Conservation (phyloP, 2,113 vertebrate genomes). For the Typhlomys cinereus region DNA sequence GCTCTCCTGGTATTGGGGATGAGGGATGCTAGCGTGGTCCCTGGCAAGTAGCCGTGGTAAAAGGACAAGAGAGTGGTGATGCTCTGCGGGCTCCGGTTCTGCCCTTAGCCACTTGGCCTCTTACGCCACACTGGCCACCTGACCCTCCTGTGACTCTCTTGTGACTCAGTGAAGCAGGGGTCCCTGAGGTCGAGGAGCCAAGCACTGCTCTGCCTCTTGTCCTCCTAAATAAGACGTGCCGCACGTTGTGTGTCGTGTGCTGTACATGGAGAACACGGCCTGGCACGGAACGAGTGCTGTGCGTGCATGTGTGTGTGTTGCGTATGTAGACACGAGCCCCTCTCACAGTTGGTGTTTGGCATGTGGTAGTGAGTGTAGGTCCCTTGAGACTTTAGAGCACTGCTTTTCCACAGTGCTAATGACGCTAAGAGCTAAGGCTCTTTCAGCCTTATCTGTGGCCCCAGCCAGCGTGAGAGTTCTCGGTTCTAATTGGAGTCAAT, state of each 20-base stretch:
- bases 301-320: rapidly evolving
- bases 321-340: rapidly evolving
- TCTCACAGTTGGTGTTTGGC: neutral
- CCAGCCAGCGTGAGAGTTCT: neutral
- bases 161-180: neutral
- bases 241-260: rapidly evolving
- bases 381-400: neutral
- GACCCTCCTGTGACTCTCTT: neutral
- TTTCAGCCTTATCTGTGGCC: neutral
- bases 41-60: rapidly evolving
- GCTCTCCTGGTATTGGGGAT: neutral
- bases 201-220: neutral
- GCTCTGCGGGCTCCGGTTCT: neutral
- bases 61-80: neutral
- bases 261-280: neutral
- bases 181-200: neutral
- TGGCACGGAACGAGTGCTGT: neutral
- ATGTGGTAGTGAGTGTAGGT: rapidly evolving
- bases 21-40: neutral
- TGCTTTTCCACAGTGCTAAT: rapidly evolving
- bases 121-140: neutral
- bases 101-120: neutral
- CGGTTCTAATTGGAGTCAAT: neutral
- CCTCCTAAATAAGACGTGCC: neutral
- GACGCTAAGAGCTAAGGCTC: neutral